Evolutionary conservation across 2,797 vertebrate species (phyloP), one percentile per base, ranked within the genome.

Genomic region (Betta splendens): DNA sequence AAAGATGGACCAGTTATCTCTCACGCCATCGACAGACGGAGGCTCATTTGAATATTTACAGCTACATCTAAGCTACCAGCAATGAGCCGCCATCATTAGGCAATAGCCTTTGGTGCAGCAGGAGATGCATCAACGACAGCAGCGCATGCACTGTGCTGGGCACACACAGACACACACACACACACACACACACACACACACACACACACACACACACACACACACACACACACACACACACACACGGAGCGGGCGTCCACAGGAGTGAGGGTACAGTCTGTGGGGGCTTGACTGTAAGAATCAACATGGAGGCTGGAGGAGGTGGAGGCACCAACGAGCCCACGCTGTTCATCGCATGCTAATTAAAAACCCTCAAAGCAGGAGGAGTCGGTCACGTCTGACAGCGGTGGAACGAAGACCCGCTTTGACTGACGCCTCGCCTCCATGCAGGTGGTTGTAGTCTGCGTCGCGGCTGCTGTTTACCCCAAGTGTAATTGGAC

Each of bases 11-110:
- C 77, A 21, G 75, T 86, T 85, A 84, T 82, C 81, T 79, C 79
- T 81, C 76, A 66, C 64, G 23, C 79, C 72, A 81, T 80, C 78
- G 72, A 85, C 80, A 65, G 76, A 84, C 80, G 75, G 88, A 76
- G 80, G 86, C 87, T 89, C 79, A 88, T 91, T 91, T 91, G 81
- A 91, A 92, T 91, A 91, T 86, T 85, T 89, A 90, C 86, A 75
- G 75, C 80, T 58, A 61, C 72, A 70, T 71, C 78, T 59, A 33
- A 75, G 64, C 76, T 48, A 72, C 68, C 51, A 68, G 52, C 77
- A 88, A 87, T 79, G 80, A 87, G 86, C 68, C 77, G 63, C 80
- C 25, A 59, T 85, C 83, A 79, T 89, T 90, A 89, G 84, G 76
- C 82, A 79, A 42, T 67, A 66, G 80, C 72, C 80, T 54, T 80